These are phyloP conservation scores for Callospermophilus lateralis DNA, from an alignment of 2,113 vertebrate genomes.

Conservation along the genomic window DNA sequence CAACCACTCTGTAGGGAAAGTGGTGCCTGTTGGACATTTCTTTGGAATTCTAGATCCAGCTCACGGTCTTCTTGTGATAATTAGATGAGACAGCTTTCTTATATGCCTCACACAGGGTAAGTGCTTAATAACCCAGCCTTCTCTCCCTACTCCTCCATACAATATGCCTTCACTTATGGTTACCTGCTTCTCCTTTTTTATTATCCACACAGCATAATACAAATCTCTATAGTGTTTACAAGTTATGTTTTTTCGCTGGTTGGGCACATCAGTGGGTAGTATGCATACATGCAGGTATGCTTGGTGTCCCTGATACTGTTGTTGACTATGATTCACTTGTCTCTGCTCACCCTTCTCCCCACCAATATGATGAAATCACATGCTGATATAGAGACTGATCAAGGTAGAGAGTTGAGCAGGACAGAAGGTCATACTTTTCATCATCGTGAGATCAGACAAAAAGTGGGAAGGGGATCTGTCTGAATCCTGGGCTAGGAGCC, in stretches of 20 bases:
- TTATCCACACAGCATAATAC: not conserved
- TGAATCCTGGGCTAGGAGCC: not conserved
- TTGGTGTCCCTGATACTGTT: not conserved
- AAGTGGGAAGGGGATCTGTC: too few species aligned
- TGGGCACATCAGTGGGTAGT: not conserved
- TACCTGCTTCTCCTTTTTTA: not conserved
- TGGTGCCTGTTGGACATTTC: not conserved
- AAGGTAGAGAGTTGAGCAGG: not conserved
- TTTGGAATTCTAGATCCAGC: not conserved
- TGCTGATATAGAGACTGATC: not conserved
- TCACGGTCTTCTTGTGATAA: not conserved
- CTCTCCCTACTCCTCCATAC: not conserved
- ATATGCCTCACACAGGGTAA: not conserved
- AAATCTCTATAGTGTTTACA: not conserved
- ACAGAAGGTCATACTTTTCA: not conserved
- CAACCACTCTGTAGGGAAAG: not conserved
- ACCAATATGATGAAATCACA: conserved; percentile 12
- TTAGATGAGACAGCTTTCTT: not conserved
- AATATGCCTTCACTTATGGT: not conserved
- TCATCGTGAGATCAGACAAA: not conserved
- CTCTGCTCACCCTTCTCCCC: not conserved
- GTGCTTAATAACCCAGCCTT: not conserved
- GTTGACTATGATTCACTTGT: not conserved
- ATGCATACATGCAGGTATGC: not conserved
- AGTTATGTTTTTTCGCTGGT: not conserved